These are phyloP conservation scores for Sinosuthora webbiana DNA, from an alignment of 2,113 vertebrate species.

Conservation along the genomic window DNA sequence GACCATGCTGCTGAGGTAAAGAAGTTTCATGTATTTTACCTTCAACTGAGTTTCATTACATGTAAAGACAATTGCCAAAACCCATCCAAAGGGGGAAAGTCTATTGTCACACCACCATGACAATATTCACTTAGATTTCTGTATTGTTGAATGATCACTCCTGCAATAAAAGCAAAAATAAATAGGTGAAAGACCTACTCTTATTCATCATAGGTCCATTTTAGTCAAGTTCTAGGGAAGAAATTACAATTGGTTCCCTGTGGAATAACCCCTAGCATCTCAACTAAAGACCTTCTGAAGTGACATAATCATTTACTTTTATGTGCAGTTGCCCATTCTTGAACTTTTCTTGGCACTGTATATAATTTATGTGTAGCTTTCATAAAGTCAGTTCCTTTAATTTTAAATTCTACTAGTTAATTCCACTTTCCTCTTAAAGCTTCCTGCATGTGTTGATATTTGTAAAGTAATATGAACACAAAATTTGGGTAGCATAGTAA, in stretches of 20 bases:
- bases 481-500: neutral
- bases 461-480: neutral
- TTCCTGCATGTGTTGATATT: neutral
- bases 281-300: neutral
- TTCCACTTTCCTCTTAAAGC: neutral
- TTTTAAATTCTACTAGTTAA: neutral
- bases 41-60: neutral
- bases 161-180: neutral
- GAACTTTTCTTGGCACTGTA: neutral
- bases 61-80: neutral
- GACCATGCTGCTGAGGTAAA: neutral
- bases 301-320: neutral
- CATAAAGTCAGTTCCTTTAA: neutral
- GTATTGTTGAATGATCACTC: neutral
- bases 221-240: neutral
- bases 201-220: neutral
- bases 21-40: neutral
- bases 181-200: neutral
- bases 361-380: neutral
- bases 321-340: neutral
- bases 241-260: neutral
- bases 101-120: accelerated
- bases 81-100: neutral
- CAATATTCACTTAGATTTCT: neutral
- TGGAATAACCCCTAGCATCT: neutral